These are phyloP conservation scores for Oligia latruncula DNA, from an alignment of 2,888 invertebrate genomes.

Conservation along the genomic window DNA sequence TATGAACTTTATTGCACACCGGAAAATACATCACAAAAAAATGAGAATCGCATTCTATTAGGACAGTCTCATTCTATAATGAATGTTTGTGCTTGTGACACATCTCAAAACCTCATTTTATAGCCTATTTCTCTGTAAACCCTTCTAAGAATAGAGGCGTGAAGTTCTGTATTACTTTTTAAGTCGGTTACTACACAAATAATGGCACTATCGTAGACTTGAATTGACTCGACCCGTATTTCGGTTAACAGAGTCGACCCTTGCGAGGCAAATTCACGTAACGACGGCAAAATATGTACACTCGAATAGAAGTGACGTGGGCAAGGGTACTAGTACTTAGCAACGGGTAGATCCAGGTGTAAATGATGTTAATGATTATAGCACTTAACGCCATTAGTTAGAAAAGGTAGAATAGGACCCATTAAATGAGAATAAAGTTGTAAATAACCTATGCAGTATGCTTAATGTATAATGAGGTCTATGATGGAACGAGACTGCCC, in stretches of 20 bases:
- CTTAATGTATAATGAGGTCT: no score
- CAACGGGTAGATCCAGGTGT: conserved; percentile 39
- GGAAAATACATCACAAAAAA: no score
- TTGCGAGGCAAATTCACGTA: conserved; percentile 37
- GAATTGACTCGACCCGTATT: conserved; percentile 49
- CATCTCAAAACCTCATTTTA: not conserved
- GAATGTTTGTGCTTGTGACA: not conserved
- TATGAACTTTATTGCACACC: no score
- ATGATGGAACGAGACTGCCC: no score
- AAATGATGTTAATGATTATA: conserved; percentile 48
- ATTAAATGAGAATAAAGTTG: conserved; percentile 29
- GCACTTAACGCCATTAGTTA: conserved; percentile 49
- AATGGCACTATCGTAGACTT: conserved; percentile 33
- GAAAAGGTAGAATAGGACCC: conserved; percentile 41
- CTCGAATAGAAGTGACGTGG: conserved; percentile 19
- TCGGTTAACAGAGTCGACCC: conserved; percentile 50
- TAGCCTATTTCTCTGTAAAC: not conserved
- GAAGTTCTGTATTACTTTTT: conserved; percentile 24
- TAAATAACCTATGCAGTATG: conserved; percentile 20
- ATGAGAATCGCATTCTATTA: no score
- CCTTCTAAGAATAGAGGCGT: not conserved
- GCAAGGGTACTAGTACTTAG: conserved; percentile 34
- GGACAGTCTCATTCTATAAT: not conserved
- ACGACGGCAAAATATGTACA: conserved; percentile 40
- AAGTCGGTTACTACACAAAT: conserved; percentile 38